Evolutionary conservation across 2,797 vertebrate genomes (phyloP), one percentile per base, ranked within the genome.

Genomic region (Cuniculus paca): DNA sequence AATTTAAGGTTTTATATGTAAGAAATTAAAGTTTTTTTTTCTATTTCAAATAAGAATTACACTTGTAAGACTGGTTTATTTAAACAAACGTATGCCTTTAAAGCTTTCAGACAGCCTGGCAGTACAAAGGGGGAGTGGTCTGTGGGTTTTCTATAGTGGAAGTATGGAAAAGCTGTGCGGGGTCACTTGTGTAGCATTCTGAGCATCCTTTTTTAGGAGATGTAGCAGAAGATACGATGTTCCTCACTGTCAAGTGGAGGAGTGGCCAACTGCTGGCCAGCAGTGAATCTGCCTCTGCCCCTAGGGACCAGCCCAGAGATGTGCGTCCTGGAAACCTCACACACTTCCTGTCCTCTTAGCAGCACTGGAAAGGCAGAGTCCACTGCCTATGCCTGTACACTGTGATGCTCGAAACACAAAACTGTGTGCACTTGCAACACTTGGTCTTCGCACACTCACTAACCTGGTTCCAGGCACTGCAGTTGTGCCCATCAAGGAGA

Each of bases 1-100:
- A 93, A 70, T 70, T 26, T 83, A 74, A 92, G 6, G 36, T 92
- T 95, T 94, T 79, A 48, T 42, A 58, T 79, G 26, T 22, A 26
- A 65, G 63, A 93, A 91, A 79, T 91, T 58, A 88, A 83, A 39
- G 24, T 86, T 31, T 90, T 88, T 91, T 48, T 77, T 61, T 90
- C 72, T 75, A 54, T 72, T 78, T 90, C 84, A 85, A 80, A 54
- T 77, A 93, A 74, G 87, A 95, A 88, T 60, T 50, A 56, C 56
- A 81, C 22, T 83, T 94, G 10, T 70, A 75, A 91, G 48, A 72
- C 89, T 83, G 42, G 50, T 89, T 93, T 86, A 77, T 52, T 94
- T 90, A 81, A 82, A 80, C 17, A 42, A 70, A 88, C 91, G 48
- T 83, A 34, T 39, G 6, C 60, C 39, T 34, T 2, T 94, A 45